Evolutionary conservation across 2,113 vertebrate species (phyloP), one percentile per base, ranked within the genome.

Genomic region (Rhinolophus ferrumequinum): DNA sequence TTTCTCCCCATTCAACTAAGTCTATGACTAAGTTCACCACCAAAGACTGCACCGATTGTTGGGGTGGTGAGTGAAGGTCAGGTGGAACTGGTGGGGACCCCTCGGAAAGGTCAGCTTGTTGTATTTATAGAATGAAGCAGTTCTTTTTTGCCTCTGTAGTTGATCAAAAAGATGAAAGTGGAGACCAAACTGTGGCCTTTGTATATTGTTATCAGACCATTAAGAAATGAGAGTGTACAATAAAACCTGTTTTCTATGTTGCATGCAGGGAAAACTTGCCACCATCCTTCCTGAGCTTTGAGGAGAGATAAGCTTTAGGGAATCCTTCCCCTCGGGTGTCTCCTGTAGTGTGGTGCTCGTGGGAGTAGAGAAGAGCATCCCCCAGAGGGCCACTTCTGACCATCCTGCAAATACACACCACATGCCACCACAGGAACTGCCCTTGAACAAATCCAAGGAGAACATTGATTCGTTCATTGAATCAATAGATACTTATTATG

Each of bases 21-120:
- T 19, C 26, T 11, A 15, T 95, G 97, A 89, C 66, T 75, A 70
- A 94, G 67, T 21, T 58, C 11, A 19, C 19, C 64, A 19, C 52
- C 62, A 6, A 77, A 47, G 64, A 81, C 26, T 16, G 50, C 16
- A 21, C 21, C 21, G 4, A 16, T n/a, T 21, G 10, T 69, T 50
- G 41, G 60, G 69, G 33, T 41, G 80, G 50, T 21, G 73, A 66
- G 44, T n/a, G 33, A 72, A 33, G 52, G 33, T 50, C 30, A 58
- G 77, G 62, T 0, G 6, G 92, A 47, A 21, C 73, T 24, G 52
- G 28, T 6, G 30, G 28, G 5, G 18, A 15, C 9, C 93, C 50
- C 41, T 62, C 50, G 50, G 38, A 70, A 81, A 83, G 2, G 18
- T 35, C 70, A 35, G 52, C n/a, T 41, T 60, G 33, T 62, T 72